Base-by-base conservation (phyloP, 2,888 invertebrate genomes). In the Tipula confusa region DNA sequence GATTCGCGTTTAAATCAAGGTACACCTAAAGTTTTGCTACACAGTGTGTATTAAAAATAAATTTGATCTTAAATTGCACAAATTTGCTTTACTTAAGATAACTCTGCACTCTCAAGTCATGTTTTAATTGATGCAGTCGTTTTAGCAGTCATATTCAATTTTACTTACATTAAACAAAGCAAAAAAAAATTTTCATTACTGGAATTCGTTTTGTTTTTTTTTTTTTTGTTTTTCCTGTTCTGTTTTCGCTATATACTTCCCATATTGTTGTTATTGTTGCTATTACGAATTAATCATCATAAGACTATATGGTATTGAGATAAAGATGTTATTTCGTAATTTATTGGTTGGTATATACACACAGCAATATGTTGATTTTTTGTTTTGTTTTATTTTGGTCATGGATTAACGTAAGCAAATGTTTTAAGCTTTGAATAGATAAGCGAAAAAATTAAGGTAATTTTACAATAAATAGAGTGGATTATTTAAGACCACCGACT, bases 241-340 rank as follows among this genome's bases (percentile, higher is more conserved):
- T 43, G 64, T 64, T 43, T 18, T 64, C 24, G 24, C 64, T 64
- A 15, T 43, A 43, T 43, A 43, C 24, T 24, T 9, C 15, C 24
- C 11, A 64, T 64, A 24, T 43, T n/a, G 43, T 43, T 43, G 24
- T 64, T 64, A 24, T 64, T 64, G 64, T 24, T 64, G 64, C 64
- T 24, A 64, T 64, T 64, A 64, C 64, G 64, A 64, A 64, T 64
- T 64, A 64, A 64, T 64, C 64, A 43, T 38, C n/a, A 48, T 64
- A 64, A 64, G 64, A 64, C 24, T 64, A 64, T 64, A 64, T 64
- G 64, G 64, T 64, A 64, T 64, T 7, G 24, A 64, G 64, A 64
- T 64, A 64, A 64, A 64, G 64, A 64, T 64, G 64, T 64, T 64
- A 64, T 64, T 64, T 64, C 24, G 64, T 64, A 64, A 64, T 64